Evolutionary conservation across 2,888 invertebrate species (phyloP), one percentile per base, ranked within the genome.

Genomic region (Tholera decimalis): DNA sequence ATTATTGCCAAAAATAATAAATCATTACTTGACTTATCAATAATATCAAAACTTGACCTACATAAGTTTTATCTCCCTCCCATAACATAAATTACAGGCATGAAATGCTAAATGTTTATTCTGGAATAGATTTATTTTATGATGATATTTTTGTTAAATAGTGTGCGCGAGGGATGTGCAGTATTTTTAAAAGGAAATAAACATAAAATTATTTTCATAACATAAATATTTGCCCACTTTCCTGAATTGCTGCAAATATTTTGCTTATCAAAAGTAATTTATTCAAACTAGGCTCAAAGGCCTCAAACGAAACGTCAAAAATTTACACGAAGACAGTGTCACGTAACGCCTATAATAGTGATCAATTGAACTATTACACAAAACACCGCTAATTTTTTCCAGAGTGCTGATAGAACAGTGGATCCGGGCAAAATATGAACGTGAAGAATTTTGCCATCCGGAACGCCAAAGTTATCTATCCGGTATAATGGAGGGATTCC

Each of bases 381-480:
- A 55, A 22, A 22, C 20, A 33, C 18, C 22, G 22, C 20, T 4
- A 35, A 35, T 59, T 35, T 47, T 63, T 94, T 95, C 9, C 93
- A 98, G 98, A 89, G 97, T 98, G 49, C 94, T 99, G 60, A 96
- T 98, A 66, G 98, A 98, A 87, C 98, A 99, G 90, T 99, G 98
- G 98, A 98, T 99, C 73, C 96, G 97, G 77, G 98, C 98, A 7
- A 99, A 99, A 92, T 99, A 99, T 91, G 97, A 98, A 90, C 96
- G 98, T 59, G 97, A 98, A 92, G 98, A 99, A 88, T 99, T 99
- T 90, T 97, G 97, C 79, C 97, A 97, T 82, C 97, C 97, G 0
- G 98, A 98, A 83, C 96, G 97, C 33, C 98, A 98, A 88, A 96
- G 96, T 74, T 98, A 98, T 87, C 96, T 97, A 53, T 97, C 97